Base-by-base conservation (phyloP, 1,140 invertebrate genomes). In the Trypoxylus dichotomus region DNA sequence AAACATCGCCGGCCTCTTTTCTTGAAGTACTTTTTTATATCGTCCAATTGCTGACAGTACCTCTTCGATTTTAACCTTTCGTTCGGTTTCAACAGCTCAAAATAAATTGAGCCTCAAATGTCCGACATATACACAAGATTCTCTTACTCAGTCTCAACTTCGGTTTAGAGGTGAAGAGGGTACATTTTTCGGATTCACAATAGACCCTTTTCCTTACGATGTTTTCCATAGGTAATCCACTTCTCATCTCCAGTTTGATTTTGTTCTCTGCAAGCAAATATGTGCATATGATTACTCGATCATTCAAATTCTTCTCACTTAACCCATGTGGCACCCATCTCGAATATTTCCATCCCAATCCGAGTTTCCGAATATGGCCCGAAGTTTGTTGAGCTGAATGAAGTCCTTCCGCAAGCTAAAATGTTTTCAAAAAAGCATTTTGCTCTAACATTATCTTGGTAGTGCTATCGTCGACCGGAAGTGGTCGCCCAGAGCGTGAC, bases 241-340 rank as follows among this genome's bases (percentile, higher is more conserved):
- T n/a, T 43, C 27, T 25, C 77, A 41, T 41, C 11, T 11, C 37
- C 37, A 11, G 37, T 41, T 41, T 41, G 32, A 25, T 77, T 79
- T 79, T 77, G 41, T 79, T 77, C 15, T 74, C 74, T 25, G 68
- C 29, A 74, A 77, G 78, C 63, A 80, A 43, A 76, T 6, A 76
- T 76, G 32, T 74, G 75, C 75, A 79, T 32, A 32, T 32, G 32
- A 32, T 32, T 2, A 32, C 32, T 32, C 32, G 32, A 32, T 32
- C 32, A 32, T 32, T 7, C 32, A 32, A 32, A 32, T 32, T 32
- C 7, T 32, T 32, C 32, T 32, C 2, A 32, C 32, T 2, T 32
- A 2, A 32, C 7, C 7, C 32, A 7, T 32, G 32, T 32, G 32
- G 32, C 32, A 32, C 32, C 32, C 2, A 32, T 32, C 7, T 32